Base-by-base conservation (phyloP, 1,140 invertebrate genomes). In the Babylonia areolata region DNA sequence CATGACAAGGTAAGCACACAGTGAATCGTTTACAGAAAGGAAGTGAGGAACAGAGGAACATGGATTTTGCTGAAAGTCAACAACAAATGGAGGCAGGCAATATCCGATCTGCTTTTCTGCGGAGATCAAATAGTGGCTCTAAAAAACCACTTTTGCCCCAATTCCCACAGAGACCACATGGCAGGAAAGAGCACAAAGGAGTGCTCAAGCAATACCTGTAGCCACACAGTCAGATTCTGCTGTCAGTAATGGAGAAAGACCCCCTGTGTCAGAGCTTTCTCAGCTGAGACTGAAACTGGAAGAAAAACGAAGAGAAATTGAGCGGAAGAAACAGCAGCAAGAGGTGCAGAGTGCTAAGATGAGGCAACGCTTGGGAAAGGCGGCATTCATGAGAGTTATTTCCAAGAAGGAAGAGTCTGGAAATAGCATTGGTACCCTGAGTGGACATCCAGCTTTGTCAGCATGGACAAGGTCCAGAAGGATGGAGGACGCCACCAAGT, bases 221-320 rank as follows among this genome's bases (percentile, higher is more conserved):
- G 23, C 73, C 40, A 69, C 42, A 20, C 35, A 80, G 39, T 54
- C 54, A 37, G 31, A 85, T 73, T 75, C 78, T 28, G 71, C n/a
- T 83, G 84, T 46, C 78, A 82, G 20, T 80, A 54, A 35, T 11
- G 80, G 51, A 35, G 80, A 58, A 23, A 42, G 80, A 23, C 80
- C 80, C 12, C 75, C 96, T 94, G 96, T 96, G 28, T 96, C 96
- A 6, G 97, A 98, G 92, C 94, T 98, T 75, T 96, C 96, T 90
- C 97, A 97, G 91, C 97, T 99, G 90, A 95, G 97, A 81, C 95
- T 99, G 91, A 98, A 98, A 95, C 95, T 99, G 85, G 98, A 99
- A 95, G 98, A 99, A 94, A 98, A 98, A 94, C 87, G 94, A 81
- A 96, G 97, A 71, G 96, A 97, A 88, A 99, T 99, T 88, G 91